Evolutionary conservation across 2,113 vertebrate species (phyloP).

Genomic region (Capreolus pygargus): DNA sequence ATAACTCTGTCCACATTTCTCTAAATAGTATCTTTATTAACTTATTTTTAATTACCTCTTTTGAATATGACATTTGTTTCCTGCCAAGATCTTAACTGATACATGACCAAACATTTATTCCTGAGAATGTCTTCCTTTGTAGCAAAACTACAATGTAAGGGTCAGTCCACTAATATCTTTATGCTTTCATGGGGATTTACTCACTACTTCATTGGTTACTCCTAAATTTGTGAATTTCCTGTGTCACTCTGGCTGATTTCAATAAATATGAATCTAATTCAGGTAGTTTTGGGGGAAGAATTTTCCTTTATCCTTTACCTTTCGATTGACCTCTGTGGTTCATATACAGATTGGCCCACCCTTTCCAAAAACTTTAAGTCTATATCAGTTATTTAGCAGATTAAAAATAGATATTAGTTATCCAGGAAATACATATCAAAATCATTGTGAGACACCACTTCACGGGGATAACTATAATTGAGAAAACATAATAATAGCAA

Average conservation of each 20-base stretch:
- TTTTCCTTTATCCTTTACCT: neutral
- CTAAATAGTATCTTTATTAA: neutral
- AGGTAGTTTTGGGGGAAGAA: neutral
- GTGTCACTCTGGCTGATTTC: neutral
- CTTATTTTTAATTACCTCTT: neutral
- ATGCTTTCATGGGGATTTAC: neutral
- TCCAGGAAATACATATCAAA: constrained; percentile 5
- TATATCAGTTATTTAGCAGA: neutral
- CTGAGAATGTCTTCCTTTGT: neutral
- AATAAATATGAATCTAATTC: neutral
- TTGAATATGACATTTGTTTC: neutral
- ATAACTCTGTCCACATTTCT: neutral
- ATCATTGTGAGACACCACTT: neutral
- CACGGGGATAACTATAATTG: neutral
- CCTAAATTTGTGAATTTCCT: neutral
- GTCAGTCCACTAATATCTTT: neutral
- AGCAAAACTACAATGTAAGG: neutral
- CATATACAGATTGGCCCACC: neutral
- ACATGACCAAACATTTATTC: neutral
- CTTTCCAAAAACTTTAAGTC: neutral
- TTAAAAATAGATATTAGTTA: neutral
- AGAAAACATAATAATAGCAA: neutral
- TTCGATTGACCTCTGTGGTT: neutral
- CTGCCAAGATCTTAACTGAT: neutral
- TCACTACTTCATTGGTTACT: neutral